A percentile compares a stretch with the other conserved stretches of the same genome.
phyloP scores from a whole-genome alignment of 1,140 invertebrate species.

The Drosophila persimilis region DNA sequence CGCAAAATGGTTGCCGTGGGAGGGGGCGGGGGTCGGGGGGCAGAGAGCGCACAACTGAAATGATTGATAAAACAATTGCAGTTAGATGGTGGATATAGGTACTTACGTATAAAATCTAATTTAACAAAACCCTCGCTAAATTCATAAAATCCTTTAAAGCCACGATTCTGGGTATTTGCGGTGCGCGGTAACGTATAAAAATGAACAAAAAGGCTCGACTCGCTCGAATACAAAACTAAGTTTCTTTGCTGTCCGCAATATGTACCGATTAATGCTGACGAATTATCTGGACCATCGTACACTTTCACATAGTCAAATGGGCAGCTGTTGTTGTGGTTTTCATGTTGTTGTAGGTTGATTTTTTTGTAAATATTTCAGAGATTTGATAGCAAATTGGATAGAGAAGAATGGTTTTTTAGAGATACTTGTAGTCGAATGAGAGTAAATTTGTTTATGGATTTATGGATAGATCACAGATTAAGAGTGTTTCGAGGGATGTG shows the following conservation, averaged over 20 bases:
- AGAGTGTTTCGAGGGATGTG: not conserved
- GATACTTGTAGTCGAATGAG: slow-evolving; percentile 13
- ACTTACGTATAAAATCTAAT: slow-evolving; percentile 96
- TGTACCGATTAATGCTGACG: slow-evolving; percentile 95
- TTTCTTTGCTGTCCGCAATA: slow-evolving; percentile 99
- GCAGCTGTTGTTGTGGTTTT: slow-evolving; percentile 88
- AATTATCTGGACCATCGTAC: slow-evolving; percentile 95
- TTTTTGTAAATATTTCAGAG: slow-evolving; percentile 27
- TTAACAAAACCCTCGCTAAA: slow-evolving; percentile 98
- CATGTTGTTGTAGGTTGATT: slow-evolving; percentile 35
- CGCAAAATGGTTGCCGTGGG: slow-evolving; percentile 34
- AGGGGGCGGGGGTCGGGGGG: no score
- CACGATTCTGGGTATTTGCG: slow-evolving; percentile 96
- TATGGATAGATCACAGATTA: slow-evolving; percentile 22
- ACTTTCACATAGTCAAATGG: slow-evolving; percentile 99
- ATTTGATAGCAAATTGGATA: slow-evolving; percentile 42
- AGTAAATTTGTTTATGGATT: slow-evolving; percentile 25
- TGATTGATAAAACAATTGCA: slow-evolving; percentile 27
- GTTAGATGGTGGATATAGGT: slow-evolving; percentile 49
- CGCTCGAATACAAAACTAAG: slow-evolving; percentile 96
- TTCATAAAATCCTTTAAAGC: slow-evolving; percentile 97
- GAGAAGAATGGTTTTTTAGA: slow-evolving; percentile 47
- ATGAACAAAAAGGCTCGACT: slow-evolving; percentile 93
- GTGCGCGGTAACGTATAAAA: slow-evolving; percentile 95
- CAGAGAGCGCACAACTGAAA: slow-evolving; percentile 56